Conservation (phyloP, 2,888 invertebrate species). For the Schizaphis graminum region DNA sequence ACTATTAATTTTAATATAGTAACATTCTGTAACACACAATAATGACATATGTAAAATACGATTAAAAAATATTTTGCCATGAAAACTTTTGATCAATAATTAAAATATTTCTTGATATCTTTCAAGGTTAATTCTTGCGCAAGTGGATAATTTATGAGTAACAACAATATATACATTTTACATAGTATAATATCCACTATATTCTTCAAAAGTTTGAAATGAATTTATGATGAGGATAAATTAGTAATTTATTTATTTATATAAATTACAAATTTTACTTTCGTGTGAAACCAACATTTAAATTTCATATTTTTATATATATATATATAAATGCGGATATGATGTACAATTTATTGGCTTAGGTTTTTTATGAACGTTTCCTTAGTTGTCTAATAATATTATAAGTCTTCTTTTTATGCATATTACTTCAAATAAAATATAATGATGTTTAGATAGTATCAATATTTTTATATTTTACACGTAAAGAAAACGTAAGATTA, state of each 20-base stretch:
- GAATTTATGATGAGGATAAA: neutral
- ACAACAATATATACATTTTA: neutral
- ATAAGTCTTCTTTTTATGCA: neutral
- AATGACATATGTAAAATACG: neutral
- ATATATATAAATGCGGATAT: neutral
- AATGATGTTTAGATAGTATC: constrained; percentile 1
- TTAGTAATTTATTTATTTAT: neutral
- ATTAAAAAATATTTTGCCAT: neutral
- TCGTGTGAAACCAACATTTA: neutral
- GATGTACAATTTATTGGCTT: neutral
- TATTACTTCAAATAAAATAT: neutral
- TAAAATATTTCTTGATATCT: neutral
- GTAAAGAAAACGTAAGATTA: neutral
- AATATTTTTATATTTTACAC: neutral
- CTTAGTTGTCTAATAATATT: neutral
- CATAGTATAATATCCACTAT: neutral
- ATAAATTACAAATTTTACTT: neutral
- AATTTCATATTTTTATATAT: neutral
- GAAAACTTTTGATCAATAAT: neutral
- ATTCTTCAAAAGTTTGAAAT: neutral
- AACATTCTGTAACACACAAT: neutral
- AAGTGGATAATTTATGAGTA: neutral
- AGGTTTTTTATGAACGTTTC: too few species aligned
- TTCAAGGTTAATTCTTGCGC: neutral
- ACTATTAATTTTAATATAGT: too few species aligned